Evolutionary conservation across 1,140 invertebrate species (phyloP).

Genomic region (Meloidogyne hapla): DNA sequence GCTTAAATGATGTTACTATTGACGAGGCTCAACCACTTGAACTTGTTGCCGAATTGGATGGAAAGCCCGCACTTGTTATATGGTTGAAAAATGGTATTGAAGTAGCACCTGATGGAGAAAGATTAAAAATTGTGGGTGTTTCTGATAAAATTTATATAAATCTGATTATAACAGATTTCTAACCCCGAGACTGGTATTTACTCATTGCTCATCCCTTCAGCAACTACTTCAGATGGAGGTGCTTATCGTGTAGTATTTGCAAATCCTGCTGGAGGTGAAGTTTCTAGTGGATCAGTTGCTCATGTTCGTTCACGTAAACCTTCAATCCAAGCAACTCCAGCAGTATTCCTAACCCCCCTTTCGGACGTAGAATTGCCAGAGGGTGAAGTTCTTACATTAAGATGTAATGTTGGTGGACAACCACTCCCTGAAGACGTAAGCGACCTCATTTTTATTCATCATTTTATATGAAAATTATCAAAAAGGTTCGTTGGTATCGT

Average conservation of each 20-base stretch:
- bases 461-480: neutral
- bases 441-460: constrained; percentile 43
- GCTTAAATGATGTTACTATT: constrained; percentile 54
- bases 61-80: constrained; percentile 52
- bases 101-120: constrained; percentile 74
- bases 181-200: constrained; percentile 55
- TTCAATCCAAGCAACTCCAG: constrained; percentile 36
- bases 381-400: constrained; percentile 61
- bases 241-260: constrained; percentile 61
- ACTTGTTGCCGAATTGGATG: constrained; percentile 51
- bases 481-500: constrained; percentile 35
- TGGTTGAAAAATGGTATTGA: constrained; percentile 73
- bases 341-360: constrained; percentile 57
- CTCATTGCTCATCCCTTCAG: constrained; percentile 47
- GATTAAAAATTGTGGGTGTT: constrained; percentile 62
- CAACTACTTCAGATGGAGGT: constrained; percentile 52
- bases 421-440: constrained; percentile 63
- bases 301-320: constrained; percentile 53
- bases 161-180: constrained; percentile 28
- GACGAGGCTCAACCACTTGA: constrained; percentile 57
- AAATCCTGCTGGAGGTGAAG: constrained; percentile 59
- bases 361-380: constrained; percentile 54
- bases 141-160: neutral
- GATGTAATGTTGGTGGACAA: constrained; percentile 64
- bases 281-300: constrained; percentile 57